A percentile compares a stretch with the other conserved stretches of the same genome.
Conservation (phyloP, 2,888 invertebrate species). For the Eurois occulta region DNA sequence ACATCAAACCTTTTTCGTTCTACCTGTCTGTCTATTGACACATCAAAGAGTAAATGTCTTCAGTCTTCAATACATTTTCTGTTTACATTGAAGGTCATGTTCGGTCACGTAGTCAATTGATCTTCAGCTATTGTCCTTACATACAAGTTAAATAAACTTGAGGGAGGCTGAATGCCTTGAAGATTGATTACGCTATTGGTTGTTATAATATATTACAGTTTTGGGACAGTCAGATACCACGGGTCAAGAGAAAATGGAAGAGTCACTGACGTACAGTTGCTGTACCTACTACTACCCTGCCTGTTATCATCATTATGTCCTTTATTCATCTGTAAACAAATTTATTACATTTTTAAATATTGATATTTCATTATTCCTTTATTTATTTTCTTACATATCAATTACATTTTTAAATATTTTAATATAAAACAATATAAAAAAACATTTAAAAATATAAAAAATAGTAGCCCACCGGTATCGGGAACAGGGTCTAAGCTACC, state of each 20-base stretch:
- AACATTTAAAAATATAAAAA: too few species aligned
- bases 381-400: too few species aligned
- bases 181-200: slow-evolving; percentile 74
- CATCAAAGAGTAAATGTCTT: neutral
- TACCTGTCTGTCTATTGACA: slow-evolving; percentile 1
- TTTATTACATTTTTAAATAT: too few species aligned
- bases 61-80: neutral
- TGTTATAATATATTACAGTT: slow-evolving; percentile 75
- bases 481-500: too few species aligned
- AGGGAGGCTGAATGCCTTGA: slow-evolving; percentile 58
- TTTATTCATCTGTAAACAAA: too few species aligned
- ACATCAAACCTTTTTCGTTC: neutral
- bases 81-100: slow-evolving; percentile 18
- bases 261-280: neutral
- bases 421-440: too few species aligned
- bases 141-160: slow-evolving; percentile 70
- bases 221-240: slow-evolving; percentile 62
- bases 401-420: too few species aligned
- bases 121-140: slow-evolving; percentile 50
- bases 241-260: slow-evolving; percentile 59
- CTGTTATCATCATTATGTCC: too few species aligned
- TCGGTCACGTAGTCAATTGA: slow-evolving; percentile 52
- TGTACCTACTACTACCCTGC: neutral
- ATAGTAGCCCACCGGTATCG: too few species aligned
- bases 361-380: too few species aligned